These are phyloP conservation scores for Eurypyga helias DNA, from an alignment of 2,113 vertebrate species.

Conservation along the genomic window DNA sequence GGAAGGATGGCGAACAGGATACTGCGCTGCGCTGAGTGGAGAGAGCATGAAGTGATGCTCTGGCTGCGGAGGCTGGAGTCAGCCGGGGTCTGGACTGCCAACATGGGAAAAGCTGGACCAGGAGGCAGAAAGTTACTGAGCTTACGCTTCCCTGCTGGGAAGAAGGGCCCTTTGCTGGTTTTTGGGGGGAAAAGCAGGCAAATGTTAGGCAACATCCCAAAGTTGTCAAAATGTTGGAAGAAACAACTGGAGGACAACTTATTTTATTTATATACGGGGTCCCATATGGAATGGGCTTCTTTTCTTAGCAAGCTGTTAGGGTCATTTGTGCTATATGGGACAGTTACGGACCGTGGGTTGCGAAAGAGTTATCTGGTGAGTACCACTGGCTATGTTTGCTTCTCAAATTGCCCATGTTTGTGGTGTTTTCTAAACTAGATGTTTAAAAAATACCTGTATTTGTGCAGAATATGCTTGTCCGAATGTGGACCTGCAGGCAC, in stretches of 20 bases:
- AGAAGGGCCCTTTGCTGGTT: not conserved
- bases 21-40: rapidly evolving
- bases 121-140: not conserved
- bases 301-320: not conserved
- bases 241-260: not conserved
- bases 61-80: not conserved
- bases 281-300: rapidly evolving
- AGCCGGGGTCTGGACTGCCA: not conserved
- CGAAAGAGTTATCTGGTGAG: not conserved
- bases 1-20: conserved; percentile 38
- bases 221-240: not conserved
- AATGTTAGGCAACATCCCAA: not conserved
- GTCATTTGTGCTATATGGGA: rapidly evolving
- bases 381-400: not conserved
- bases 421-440: not conserved
- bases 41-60: rapidly evolving
- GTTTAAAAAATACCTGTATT: rapidly evolving
- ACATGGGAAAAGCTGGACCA: not conserved
- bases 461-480: not conserved
- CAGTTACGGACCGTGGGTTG: rapidly evolving
- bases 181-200: not conserved
- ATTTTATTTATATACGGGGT: not conserved
- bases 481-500: not conserved
- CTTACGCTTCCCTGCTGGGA: not conserved
- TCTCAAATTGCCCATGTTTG: not conserved